These are phyloP conservation scores for Accipiter cooperii DNA, from an alignment of 2,113 vertebrate species.

Conservation along the genomic window DNA sequence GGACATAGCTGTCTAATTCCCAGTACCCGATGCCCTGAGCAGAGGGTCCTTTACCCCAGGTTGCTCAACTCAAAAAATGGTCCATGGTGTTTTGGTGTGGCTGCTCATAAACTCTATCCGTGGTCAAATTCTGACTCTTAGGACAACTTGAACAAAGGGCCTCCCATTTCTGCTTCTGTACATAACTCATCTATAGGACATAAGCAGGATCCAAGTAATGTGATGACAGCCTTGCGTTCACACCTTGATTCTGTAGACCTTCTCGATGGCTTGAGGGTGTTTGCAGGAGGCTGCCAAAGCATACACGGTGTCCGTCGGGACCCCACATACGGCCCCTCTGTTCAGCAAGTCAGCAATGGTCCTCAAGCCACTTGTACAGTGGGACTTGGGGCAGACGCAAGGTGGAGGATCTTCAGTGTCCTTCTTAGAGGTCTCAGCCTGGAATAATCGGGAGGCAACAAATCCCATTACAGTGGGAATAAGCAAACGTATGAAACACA, in stretches of 20 bases:
- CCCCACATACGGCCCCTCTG: constrained; percentile 77
- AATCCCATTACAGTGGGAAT: neutral
- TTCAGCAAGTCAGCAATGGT: constrained; percentile 76
- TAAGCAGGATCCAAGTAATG: neutral
- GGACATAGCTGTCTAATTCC: neutral
- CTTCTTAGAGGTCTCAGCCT: constrained; percentile 27
- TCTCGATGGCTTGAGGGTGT: constrained; percentile 83
- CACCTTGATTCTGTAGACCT: constrained; percentile 88
- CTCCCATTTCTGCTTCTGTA: neutral
- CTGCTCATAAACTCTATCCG: neutral
- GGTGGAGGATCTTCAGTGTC: neutral
- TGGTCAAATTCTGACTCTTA: neutral
- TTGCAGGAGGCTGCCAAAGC: constrained; percentile 87
- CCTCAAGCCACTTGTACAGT: constrained; percentile 76
- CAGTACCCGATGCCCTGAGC: neutral
- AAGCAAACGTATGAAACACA: neutral
- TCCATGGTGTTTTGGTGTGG: neutral
- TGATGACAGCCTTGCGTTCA: neutral
- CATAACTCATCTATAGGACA: rapidly evolving
- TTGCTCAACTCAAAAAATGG: neutral
- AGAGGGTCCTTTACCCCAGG: neutral
- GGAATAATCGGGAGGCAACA: neutral
- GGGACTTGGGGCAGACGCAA: constrained; percentile 73
- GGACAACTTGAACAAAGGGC: neutral
- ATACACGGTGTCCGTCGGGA: constrained; percentile 88